These are phyloP conservation scores for Hassar affinis DNA, from an alignment of 2,113 vertebrate genomes.

Conservation along the genomic window DNA sequence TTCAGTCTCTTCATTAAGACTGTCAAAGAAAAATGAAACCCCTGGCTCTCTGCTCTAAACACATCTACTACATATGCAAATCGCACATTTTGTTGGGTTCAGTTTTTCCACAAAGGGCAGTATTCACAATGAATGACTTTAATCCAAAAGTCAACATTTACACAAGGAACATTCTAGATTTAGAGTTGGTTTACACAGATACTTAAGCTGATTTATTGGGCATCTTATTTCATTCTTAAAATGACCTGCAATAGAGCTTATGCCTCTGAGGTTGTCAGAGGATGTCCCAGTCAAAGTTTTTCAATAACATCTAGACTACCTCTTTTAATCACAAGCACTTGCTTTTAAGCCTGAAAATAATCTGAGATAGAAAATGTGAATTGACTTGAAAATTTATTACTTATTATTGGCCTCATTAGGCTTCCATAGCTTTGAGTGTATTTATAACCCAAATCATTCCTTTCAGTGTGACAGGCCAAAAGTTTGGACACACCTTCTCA, in stretches of 20 bases:
- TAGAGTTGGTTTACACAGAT: background rate
- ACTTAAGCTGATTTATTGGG: background rate
- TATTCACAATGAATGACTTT: background rate
- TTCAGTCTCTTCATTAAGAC: constrained; percentile 28
- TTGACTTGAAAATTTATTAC: too few species aligned
- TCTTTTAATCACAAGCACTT: background rate
- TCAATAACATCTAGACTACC: background rate
- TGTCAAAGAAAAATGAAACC: constrained; percentile 35
- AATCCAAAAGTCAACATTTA: background rate
- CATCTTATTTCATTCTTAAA: background rate
- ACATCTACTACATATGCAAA: constrained; percentile 43
- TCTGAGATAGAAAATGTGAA: background rate
- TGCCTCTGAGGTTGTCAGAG: background rate
- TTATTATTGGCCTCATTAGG: background rate
- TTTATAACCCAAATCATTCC: background rate
- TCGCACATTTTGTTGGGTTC: background rate
- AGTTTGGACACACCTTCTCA: too few species aligned
- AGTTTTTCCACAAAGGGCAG: background rate
- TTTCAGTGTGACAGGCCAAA: too few species aligned
- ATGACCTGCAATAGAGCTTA: background rate
- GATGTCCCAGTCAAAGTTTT: too few species aligned
- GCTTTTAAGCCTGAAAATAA: too few species aligned
- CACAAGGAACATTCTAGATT: background rate
- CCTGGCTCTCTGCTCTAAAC: constrained; percentile 3
- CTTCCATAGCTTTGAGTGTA: background rate